phyloP scores from a whole-genome alignment of 2,888 invertebrate genomes.

The Leptogaster cylindrica region DNA sequence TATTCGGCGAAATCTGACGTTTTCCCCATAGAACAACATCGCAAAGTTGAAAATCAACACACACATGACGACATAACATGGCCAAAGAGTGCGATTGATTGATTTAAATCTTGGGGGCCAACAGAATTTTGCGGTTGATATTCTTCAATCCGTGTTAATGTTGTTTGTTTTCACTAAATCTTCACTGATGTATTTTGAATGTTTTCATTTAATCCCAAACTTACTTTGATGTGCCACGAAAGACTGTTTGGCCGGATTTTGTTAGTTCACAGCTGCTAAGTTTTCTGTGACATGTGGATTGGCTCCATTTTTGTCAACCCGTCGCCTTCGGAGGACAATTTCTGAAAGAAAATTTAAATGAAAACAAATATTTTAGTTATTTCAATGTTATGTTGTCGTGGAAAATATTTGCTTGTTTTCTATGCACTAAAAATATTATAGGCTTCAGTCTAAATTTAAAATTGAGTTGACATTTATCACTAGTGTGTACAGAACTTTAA shows the following conservation, averaged over 20 bases:
- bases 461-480: too few species aligned
- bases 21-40: too few species aligned
- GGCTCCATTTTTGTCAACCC: constrained; percentile 14
- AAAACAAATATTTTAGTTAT: constrained; percentile 26
- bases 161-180: not conserved
- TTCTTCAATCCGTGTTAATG: not conserved
- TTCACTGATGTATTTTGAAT: not conserved
- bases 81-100: constrained; percentile 11
- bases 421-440: constrained; percentile 18
- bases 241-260: not conserved
- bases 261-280: not conserved
- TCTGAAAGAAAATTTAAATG: constrained; percentile 34
- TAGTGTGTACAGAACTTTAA: too few species aligned
- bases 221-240: constrained; percentile 20
- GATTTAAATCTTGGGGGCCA: constrained; percentile 1
- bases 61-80: not conserved
- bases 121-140: too few species aligned
- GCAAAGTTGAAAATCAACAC: too few species aligned
- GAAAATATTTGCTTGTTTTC: too few species aligned
- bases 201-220: not conserved
- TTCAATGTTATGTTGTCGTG: not conserved
- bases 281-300: constrained; percentile 23
- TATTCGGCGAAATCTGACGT: too few species aligned
- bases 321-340: constrained; percentile 2
- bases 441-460: too few species aligned